phyloP scores from a whole-genome alignment of 2,797 vertebrate species.

The Distichodus sexfasciatus region DNA sequence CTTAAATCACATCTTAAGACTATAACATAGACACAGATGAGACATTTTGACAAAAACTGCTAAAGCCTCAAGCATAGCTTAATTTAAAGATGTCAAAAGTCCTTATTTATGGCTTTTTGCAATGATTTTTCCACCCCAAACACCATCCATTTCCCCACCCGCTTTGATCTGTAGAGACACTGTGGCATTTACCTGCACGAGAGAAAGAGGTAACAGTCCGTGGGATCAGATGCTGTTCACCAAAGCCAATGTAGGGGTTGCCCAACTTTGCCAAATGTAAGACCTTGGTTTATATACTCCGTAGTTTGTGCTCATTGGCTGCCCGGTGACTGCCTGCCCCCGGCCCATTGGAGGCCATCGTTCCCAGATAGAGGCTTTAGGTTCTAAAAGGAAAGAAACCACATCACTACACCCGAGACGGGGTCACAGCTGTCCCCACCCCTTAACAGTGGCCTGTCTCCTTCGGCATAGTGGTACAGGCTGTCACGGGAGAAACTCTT shows the following conservation, averaged over 20 bases:
- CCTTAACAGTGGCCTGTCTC: constrained; percentile 40
- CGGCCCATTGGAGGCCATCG: constrained; percentile 62
- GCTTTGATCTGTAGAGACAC: constrained; percentile 32
- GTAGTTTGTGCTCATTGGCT: constrained; percentile 66
- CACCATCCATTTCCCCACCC: constrained; percentile 31
- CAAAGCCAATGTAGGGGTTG: constrained; percentile 76
- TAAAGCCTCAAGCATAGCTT: too few species aligned
- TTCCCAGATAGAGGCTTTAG: constrained; percentile 46
- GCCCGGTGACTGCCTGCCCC: constrained; percentile 33
- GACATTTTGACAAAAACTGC: too few species aligned
- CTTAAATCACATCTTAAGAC: too few species aligned
- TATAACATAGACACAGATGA: too few species aligned
- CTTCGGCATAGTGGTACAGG: constrained; percentile 25
- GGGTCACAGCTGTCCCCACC: constrained; percentile 68
- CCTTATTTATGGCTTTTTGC: too few species aligned
- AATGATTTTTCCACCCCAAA: constrained; percentile 1
- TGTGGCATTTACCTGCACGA: constrained; percentile 72
- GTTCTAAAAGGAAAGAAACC: constrained; percentile 78
- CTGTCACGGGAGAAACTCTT: constrained; percentile 16
- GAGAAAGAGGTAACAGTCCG: constrained; percentile 79
- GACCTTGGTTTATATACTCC: constrained; percentile 72
- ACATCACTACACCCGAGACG: constrained; percentile 63
- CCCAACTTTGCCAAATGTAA: constrained; percentile 71
- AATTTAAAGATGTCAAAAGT: too few species aligned
- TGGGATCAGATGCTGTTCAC: constrained; percentile 81